Percentiles rank a stretch among this genome's conserved stretches.
phyloP scores from a whole-genome alignment of 2,797 vertebrate species.

The Prunella strophiata region DNA sequence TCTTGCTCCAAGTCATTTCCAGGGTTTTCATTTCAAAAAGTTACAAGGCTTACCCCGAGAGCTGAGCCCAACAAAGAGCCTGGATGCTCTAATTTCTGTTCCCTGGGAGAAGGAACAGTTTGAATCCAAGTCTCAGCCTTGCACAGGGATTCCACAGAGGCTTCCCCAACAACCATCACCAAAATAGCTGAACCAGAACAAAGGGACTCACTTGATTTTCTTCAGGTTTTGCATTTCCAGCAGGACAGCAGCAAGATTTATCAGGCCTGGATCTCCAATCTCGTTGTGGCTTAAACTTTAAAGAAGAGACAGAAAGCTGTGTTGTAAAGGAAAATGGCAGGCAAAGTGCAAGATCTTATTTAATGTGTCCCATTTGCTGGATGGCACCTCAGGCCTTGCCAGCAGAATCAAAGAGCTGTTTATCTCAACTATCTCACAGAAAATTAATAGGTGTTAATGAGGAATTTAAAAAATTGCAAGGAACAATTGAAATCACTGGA shows the following conservation, averaged over 20 bases:
- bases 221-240: conserved; percentile 77
- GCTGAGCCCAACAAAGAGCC: background rate
- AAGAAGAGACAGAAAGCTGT: background rate
- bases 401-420: conserved; percentile 15
- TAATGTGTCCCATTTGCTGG: background rate
- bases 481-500: background rate
- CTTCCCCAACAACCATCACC: background rate
- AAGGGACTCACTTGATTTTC: conserved; percentile 80
- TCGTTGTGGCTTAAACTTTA: conserved; percentile 83
- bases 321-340: background rate
- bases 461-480: background rate
- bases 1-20: background rate
- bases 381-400: background rate
- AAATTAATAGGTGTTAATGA: background rate
- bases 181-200: background rate
- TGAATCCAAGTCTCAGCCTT: background rate
- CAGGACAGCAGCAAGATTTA: conserved; percentile 75
- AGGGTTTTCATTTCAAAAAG: background rate
- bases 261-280: conserved; percentile 77
- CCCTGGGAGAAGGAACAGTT: background rate
- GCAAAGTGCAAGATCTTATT: background rate
- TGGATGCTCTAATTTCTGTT: background rate
- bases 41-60: background rate
- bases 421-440: background rate
- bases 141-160: background rate